Evolutionary conservation across 2,113 vertebrate genomes (phyloP), one percentile per base, ranked within the genome.

Genomic region (Ochotona curzoniae): DNA sequence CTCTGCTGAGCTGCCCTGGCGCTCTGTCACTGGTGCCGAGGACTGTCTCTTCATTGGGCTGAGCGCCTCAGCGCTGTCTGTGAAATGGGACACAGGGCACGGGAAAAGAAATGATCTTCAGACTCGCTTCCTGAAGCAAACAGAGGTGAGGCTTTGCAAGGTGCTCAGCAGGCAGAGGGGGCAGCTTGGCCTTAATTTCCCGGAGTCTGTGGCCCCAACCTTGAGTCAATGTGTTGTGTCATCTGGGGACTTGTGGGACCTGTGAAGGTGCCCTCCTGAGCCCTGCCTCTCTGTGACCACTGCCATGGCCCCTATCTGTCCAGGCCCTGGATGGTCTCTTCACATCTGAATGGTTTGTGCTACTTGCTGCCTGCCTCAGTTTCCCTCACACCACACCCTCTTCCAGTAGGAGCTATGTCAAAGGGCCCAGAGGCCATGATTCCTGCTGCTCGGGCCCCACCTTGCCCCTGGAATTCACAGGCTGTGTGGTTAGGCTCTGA

Each of bases 121-220:
- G 74, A 86, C 90, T 96, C 83, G 88, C 83, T 93, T 83, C 60
- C 87, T 87, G 30, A 95, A 95, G 96, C 92, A 96, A 95, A 94
- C 81, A 70, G 91, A 84, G 70, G 51, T 47, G 83, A 90, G 80
- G 88, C 38, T 95, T 90, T 70, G 78, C 95, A 93, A 95, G 96
- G 94, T 79, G 96, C 79, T 94, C 92, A 95, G 94, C 92, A 47
- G 97, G 95, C 95, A 95, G 92, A 96, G 90, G 54, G 23, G 54
- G 23, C 10, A 28, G 11, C 57, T 49, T 38, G 26, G 26, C 49
- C n/a, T 13, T 49, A 28, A 54, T 12, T 28, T 23, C 67, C 28
- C 25, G 13, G 17, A 12, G 23, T 44, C 38, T 70, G 63, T 38
- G 32, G n/a, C 51, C 38, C 54, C 23, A 79, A 4, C 15, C n/a